These are phyloP conservation scores for Ommatoiulus sabulosus DNA, from an alignment of 2,888 invertebrate species.

Conservation along the genomic window DNA sequence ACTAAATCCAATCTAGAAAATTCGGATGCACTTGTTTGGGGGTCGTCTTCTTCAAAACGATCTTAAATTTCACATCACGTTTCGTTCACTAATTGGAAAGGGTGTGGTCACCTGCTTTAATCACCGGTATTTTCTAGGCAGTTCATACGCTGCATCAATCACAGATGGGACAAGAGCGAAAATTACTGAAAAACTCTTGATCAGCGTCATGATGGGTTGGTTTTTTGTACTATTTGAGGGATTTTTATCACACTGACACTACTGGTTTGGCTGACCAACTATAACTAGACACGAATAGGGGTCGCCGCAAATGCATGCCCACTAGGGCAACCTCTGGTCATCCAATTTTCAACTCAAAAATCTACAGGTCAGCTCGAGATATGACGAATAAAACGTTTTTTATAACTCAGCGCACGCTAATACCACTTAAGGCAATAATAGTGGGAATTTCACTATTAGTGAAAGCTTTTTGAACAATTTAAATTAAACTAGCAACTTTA, in stretches of 20 bases:
- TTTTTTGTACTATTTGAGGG: slow-evolving; percentile 16
- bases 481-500: too few species aligned
- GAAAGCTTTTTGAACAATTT: not conserved
- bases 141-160: slow-evolving; percentile 57
- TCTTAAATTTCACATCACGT: slow-evolving; percentile 58
- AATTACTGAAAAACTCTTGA: slow-evolving; percentile 49
- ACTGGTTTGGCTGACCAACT: slow-evolving; percentile 41
- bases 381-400: not conserved
- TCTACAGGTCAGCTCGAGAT: not conserved
- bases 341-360: slow-evolving; percentile 37
- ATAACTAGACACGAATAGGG: not conserved
- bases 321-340: slow-evolving; percentile 4
- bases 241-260: slow-evolving; percentile 45
- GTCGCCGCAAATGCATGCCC: slow-evolving; percentile 13
- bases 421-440: not conserved
- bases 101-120: slow-evolving; percentile 57
- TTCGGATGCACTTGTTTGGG: not conserved
- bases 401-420: not conserved
- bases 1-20: not conserved
- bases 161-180: slow-evolving; percentile 52
- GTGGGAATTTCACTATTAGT: not conserved
- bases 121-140: slow-evolving; percentile 56
- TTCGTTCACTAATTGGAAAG: slow-evolving; percentile 57
- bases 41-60: slow-evolving; percentile 45
- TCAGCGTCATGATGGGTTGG: slow-evolving; percentile 10